Conservation (phyloP, 2,113 vertebrate species). For the Hystrix brachyura region DNA sequence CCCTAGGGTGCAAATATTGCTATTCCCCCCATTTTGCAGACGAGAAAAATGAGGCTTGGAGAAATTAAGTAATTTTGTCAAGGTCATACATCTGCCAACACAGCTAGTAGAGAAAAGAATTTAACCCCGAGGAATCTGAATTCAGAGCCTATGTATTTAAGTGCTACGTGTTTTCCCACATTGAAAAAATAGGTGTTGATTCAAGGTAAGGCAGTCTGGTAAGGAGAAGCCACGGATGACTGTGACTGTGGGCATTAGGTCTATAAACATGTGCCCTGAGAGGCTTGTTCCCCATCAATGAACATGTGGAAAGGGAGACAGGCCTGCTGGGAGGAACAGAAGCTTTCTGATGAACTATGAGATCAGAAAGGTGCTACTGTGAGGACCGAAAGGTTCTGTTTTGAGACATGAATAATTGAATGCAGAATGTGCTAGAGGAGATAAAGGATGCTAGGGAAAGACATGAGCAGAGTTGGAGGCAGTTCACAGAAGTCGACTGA, state of each 20-base stretch:
- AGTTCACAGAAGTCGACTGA: neutral
- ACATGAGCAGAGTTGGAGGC: neutral
- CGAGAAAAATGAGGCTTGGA: slow-evolving; percentile 37
- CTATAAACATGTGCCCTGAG: neutral
- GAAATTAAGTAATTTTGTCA: slow-evolving; percentile 45
- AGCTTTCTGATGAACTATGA: neutral
- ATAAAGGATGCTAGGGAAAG: neutral
- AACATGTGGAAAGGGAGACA: neutral
- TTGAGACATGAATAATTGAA: neutral
- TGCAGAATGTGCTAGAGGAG: neutral
- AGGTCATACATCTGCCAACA: neutral
- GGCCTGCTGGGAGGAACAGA: neutral
- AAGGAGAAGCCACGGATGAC: neutral
- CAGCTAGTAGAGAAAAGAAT: neutral
- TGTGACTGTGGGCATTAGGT: neutral
- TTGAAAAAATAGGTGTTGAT: neutral
- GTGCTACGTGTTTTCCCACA: neutral
- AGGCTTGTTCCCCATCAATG: neutral
- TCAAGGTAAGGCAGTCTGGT: neutral
- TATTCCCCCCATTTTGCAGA: neutral
- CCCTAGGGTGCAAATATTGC: neutral
- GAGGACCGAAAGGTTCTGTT: neutral
- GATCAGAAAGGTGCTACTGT: neutral
- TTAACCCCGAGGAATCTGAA: neutral
- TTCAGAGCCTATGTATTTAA: neutral